These are phyloP conservation scores for Synanthedon andrenaeformis DNA, from an alignment of 2,888 invertebrate genomes.

Conservation along the genomic window DNA sequence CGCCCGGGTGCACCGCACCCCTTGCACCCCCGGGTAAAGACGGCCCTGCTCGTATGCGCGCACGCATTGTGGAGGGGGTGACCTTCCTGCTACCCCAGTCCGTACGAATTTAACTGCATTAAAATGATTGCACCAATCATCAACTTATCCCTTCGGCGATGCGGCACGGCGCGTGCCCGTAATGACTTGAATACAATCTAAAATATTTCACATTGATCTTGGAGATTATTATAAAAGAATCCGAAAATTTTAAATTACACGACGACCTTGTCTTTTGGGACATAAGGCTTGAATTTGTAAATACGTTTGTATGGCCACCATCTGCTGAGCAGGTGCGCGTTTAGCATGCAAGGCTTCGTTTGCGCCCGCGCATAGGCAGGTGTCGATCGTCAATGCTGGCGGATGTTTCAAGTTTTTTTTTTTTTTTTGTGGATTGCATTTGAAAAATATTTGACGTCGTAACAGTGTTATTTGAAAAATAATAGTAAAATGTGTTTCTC, in stretches of 20 bases:
- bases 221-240: no score
- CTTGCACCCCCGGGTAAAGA: no score
- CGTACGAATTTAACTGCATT: not conserved
- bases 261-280: no score
- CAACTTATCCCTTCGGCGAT: no score
- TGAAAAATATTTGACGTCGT: not conserved
- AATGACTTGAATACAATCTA: no score
- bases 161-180: no score
- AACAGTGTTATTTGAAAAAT: no score
- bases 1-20: no score
- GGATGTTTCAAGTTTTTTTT: not conserved
- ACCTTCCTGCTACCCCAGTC: conserved; percentile 15
- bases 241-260: no score
- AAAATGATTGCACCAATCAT: no score
- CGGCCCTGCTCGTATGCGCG: conserved; percentile 31
- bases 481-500: no score
- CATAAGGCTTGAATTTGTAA: not conserved
- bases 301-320: conserved; percentile 14
- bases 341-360: not conserved
- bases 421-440: not conserved
- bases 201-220: no score
- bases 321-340: conserved; percentile 53
- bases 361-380: conserved; percentile 15
- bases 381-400: conserved; percentile 7
- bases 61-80: conserved; percentile 17